Conservation (phyloP, 2,797 vertebrate species). For the Leptatherina wallacei region DNA sequence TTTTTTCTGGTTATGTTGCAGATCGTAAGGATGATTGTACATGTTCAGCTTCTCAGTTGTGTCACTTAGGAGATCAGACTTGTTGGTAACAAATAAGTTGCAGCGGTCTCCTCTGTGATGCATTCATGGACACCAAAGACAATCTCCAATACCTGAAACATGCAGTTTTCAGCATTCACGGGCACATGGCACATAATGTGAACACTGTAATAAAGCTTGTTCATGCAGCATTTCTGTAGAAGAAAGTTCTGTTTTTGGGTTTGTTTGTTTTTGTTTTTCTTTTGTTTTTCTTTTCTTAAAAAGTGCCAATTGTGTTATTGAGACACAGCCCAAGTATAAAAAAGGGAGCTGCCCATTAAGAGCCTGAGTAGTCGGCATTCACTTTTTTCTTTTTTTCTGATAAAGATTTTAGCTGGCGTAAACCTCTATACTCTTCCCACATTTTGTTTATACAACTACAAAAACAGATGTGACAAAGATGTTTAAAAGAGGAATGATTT, state of each 20-base stretch:
- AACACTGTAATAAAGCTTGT: conserved; percentile 6
- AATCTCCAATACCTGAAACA: conserved; percentile 25
- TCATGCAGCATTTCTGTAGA: not conserved
- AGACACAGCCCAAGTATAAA: not conserved
- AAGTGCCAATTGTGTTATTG: conserved; percentile 12
- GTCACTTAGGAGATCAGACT: not conserved
- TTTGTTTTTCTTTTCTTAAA: not conserved
- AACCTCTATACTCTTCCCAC: not conserved
- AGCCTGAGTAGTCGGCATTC: conserved; percentile 1
- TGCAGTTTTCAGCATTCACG: conserved; percentile 2
- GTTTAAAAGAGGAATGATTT: conserved; percentile 22
- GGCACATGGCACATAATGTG: not conserved
- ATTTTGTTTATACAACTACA: conserved; percentile 20
- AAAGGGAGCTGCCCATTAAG: conserved; percentile 2
- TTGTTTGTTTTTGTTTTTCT: not conserved
- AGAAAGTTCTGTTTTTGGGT: not conserved
- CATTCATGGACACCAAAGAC: conserved; percentile 62
- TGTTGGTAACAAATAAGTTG: not conserved
- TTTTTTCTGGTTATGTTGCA: conserved; percentile 14
- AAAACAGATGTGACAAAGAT: conserved; percentile 2
- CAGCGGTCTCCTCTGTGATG: not conserved
- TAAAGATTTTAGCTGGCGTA: not conserved
- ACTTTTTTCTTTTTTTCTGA: not conserved
- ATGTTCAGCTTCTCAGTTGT: conserved; percentile 1
- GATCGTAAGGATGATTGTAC: not conserved